Conservation (phyloP, 2,113 vertebrate genomes). For the Camarhynchus parvulus region DNA sequence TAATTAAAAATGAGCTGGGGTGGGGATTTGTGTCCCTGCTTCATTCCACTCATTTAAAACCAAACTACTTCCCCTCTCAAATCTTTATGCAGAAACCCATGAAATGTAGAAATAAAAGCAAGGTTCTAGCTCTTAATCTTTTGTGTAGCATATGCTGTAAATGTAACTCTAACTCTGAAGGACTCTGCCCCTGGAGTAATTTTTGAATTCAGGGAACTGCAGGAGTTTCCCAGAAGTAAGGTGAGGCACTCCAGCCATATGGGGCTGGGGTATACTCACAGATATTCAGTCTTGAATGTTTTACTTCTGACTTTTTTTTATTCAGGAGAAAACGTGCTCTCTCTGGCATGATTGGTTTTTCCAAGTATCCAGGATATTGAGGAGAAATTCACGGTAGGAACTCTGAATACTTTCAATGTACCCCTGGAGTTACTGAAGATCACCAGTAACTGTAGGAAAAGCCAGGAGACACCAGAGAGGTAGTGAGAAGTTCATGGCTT, state of each 20-base stretch:
- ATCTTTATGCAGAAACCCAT: not conserved
- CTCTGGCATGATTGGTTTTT: not conserved
- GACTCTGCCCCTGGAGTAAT: not conserved
- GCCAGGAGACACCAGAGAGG: rapidly evolving
- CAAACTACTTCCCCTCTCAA: not conserved
- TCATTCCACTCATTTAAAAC: not conserved
- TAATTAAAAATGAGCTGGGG: not conserved
- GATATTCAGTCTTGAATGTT: not conserved
- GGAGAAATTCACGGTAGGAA: not conserved
- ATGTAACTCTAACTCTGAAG: not conserved
- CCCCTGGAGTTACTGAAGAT: not conserved
- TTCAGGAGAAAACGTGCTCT: not conserved
- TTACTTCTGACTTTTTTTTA: not conserved
- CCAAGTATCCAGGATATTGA: not conserved
- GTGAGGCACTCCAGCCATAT: not conserved
- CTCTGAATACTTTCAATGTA: not conserved
- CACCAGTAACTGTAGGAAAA: not conserved
- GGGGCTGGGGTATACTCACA: not conserved
- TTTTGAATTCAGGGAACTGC: not conserved
- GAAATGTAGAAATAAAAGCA: not conserved
- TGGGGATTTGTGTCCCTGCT: not conserved
- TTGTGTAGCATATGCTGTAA: not conserved
- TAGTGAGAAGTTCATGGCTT: not conserved
- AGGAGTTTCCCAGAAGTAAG: not conserved
- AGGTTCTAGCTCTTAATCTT: not conserved